Conservation (phyloP, 1,140 invertebrate genomes). For the Drosophila ananassae region DNA sequence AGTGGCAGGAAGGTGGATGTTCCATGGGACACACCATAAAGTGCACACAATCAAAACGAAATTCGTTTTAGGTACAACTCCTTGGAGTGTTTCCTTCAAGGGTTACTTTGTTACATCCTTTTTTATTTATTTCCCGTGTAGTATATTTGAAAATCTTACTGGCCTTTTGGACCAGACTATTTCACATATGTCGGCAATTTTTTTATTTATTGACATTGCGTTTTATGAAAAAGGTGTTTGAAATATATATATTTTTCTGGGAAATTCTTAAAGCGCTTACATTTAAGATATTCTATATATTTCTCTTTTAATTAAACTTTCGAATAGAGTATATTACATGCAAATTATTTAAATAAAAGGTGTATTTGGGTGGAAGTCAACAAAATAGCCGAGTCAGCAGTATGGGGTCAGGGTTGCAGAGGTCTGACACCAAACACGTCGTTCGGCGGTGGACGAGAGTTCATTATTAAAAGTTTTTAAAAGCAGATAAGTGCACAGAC, state of each 20-base stretch:
- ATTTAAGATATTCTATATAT: not conserved
- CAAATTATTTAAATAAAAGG: constrained; percentile 45
- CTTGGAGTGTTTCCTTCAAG: constrained; percentile 1
- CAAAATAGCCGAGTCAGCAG: constrained; percentile 71
- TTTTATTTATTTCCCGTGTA: not conserved
- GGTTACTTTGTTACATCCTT: not conserved
- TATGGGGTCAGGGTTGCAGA: not conserved
- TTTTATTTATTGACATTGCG: constrained; percentile 68
- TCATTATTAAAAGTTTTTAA: constrained; percentile 84
- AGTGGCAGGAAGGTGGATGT: constrained; percentile 13
- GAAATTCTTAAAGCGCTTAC: too few relatives aligned
- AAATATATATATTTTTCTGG: too few relatives aligned
- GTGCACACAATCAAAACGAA: constrained; percentile 81
- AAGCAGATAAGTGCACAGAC: constrained; percentile 83
- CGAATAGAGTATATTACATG: constrained; percentile 2
- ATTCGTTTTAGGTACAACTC: constrained; percentile 69
- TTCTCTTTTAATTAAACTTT: not conserved
- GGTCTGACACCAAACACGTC: constrained; percentile 59
- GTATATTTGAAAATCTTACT: constrained; percentile 8
- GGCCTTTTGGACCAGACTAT: constrained; percentile 16
- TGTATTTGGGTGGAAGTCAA: constrained; percentile 33
- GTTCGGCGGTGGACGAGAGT: constrained; percentile 68
- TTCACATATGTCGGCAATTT: constrained; percentile 76
- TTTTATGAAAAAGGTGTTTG: constrained; percentile 73
- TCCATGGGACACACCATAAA: constrained; percentile 64